phyloP scores from a whole-genome alignment of 2,113 vertebrate species.

The Amphilophus citrinellus region DNA sequence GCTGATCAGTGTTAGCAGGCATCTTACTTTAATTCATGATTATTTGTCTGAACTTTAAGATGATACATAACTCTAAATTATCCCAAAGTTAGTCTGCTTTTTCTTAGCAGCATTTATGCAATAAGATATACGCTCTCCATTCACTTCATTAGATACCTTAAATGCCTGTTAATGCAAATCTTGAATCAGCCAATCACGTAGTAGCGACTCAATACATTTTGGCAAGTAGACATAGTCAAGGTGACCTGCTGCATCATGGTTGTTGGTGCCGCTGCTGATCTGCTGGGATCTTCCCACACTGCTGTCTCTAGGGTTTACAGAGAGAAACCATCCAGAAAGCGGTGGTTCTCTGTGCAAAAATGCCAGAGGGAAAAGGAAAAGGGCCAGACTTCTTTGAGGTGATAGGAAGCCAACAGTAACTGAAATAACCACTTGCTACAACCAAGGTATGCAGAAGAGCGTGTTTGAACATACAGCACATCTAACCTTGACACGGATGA shows the following conservation, averaged over 20 bases:
- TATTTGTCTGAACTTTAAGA: background rate
- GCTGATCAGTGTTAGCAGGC: background rate
- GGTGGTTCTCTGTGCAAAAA: background rate
- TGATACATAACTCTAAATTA: background rate
- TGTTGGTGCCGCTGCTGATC: background rate
- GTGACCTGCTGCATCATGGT: background rate
- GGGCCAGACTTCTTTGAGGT: background rate
- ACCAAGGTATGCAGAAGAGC: no score
- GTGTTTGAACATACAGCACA: no score
- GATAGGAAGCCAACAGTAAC: background rate
- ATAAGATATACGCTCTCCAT: background rate
- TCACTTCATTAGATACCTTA: no score
- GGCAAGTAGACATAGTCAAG: background rate
- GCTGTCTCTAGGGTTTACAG: rapidly evolving
- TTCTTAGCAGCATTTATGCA: background rate
- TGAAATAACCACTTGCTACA: background rate
- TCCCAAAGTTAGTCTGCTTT: background rate
- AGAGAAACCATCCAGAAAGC: background rate
- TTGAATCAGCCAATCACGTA: background rate
- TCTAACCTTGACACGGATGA: no score
- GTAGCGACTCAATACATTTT: background rate
- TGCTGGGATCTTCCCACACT: background rate
- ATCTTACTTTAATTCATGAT: background rate
- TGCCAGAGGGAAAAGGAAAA: background rate
- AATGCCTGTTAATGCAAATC: background rate